These are phyloP conservation scores for Leptura quadrifasciata DNA, from an alignment of 2,888 invertebrate genomes.

Conservation along the genomic window DNA sequence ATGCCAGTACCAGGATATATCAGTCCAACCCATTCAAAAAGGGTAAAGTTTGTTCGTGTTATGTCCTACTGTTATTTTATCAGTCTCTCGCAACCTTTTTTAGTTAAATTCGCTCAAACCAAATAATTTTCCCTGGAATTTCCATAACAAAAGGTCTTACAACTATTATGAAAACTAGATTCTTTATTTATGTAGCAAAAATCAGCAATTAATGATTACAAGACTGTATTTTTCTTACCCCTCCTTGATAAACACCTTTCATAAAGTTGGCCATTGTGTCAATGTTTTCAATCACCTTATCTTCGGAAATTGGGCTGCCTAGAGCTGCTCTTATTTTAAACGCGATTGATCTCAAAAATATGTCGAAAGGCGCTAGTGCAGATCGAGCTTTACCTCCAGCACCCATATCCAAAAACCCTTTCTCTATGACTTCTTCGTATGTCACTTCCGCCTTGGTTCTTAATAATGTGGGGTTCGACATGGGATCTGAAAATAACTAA, in stretches of 20 bases:
- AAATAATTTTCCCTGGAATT: too few species aligned
- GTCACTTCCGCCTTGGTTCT: slow-evolving; percentile 46
- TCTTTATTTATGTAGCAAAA: too few species aligned
- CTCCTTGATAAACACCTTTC: slow-evolving; percentile 61
- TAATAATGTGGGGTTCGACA: slow-evolving; percentile 58
- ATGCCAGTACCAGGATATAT: too few species aligned
- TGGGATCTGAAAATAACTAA: slow-evolving; percentile 54
- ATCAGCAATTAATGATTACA: too few species aligned
- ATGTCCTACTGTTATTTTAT: too few species aligned
- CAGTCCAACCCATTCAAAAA: too few species aligned
- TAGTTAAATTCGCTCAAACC: too few species aligned
- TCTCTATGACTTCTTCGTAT: slow-evolving; percentile 61
- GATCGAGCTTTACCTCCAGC: not conserved
- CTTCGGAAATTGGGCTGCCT: slow-evolving; percentile 55
- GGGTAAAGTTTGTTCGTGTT: too few species aligned
- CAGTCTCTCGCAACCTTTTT: too few species aligned
- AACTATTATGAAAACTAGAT: too few species aligned
- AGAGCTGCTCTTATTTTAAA: slow-evolving; percentile 59
- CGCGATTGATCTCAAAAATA: slow-evolving; percentile 60
- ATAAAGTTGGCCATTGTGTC: slow-evolving; percentile 64
- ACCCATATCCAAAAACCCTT: slow-evolving; percentile 53
- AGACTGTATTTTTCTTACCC: slow-evolving; percentile 56
- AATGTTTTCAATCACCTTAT: slow-evolving; percentile 60
- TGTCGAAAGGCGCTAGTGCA: slow-evolving; percentile 58
- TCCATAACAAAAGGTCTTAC: too few species aligned